Evolutionary conservation across 2,113 vertebrate genomes (phyloP).

Genomic region (Himantopus leucocephalus): DNA sequence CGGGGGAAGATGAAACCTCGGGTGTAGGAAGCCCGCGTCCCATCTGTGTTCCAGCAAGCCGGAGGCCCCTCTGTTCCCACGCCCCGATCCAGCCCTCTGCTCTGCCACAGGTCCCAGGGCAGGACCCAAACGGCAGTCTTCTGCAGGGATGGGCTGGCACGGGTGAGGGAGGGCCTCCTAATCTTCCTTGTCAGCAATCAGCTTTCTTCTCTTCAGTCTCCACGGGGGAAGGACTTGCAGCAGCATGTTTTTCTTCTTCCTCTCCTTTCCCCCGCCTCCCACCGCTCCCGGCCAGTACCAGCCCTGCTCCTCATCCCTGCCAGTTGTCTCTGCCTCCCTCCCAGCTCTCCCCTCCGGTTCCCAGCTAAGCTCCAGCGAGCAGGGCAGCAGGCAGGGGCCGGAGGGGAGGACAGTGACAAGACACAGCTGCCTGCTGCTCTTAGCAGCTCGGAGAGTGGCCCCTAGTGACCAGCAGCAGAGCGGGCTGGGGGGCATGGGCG

Average conservation of each 20-base stretch:
- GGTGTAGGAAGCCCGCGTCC: background rate
- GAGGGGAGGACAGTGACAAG: conserved; percentile 30
- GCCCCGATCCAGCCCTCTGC: background rate
- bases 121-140: background rate
- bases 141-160: background rate
- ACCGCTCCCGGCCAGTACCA: background rate
- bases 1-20: background rate
- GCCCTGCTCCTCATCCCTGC: background rate
- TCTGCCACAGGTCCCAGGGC: background rate
- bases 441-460: conserved; percentile 29
- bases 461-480: background rate
- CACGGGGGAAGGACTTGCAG: background rate
- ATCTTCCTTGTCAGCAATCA: conserved; percentile 29
- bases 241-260: conserved; percentile 39
- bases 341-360: background rate
- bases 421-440: conserved; percentile 20
- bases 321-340: background rate
- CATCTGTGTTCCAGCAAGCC: background rate
- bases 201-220: background rate
- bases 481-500: fast-evolving
- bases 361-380: conserved; percentile 37
- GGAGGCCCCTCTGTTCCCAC: background rate
- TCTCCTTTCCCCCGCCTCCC: background rate
- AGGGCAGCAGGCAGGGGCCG: background rate
- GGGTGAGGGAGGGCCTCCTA: background rate